Evolutionary conservation across 2,888 invertebrate species (phyloP).

Genomic region (Dione vanillae): DNA sequence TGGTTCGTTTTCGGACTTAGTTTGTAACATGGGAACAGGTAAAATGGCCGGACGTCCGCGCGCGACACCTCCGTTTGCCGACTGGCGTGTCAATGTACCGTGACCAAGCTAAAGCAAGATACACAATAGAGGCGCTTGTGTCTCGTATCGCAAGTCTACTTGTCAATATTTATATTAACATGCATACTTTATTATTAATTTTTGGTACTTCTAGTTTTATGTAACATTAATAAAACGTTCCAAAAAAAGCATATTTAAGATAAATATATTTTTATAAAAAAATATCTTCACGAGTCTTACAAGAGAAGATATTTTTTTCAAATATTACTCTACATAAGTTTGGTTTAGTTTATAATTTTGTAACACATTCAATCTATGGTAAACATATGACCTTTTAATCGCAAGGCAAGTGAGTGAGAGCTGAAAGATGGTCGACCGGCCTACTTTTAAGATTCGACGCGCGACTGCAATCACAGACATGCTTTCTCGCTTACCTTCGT

Average conservation of each 20-base stretch:
- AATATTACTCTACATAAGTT: neutral
- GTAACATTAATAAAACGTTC: neutral
- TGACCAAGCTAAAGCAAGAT: conserved; percentile 64
- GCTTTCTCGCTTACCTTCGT: conserved; percentile 63
- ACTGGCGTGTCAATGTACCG: conserved; percentile 73
- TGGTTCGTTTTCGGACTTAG: conserved; percentile 72
- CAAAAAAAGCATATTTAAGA: neutral
- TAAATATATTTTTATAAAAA: neutral
- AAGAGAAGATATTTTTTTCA: too few species aligned
- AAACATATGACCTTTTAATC: conserved; percentile 69
- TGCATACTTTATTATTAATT: neutral
- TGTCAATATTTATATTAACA: conserved; percentile 13
- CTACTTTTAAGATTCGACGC: conserved; percentile 81
- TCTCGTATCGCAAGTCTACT: neutral
- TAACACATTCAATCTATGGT: conserved; percentile 49
- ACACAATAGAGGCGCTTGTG: conserved; percentile 55
- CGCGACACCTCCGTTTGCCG: conserved; percentile 71
- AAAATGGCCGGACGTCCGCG: conserved; percentile 72
- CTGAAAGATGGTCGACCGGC: conserved; percentile 81
- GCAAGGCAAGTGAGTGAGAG: conserved; percentile 74
- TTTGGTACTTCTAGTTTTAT: neutral
- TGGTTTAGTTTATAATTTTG: too few species aligned
- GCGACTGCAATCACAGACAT: conserved; percentile 63
- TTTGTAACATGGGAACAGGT: conserved; percentile 72
- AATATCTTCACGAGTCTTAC: neutral